Percentiles rank a stretch among this genome's conserved stretches.
Conservation (phyloP, 2,797 vertebrate genomes). For the Monodelphis domestica region DNA sequence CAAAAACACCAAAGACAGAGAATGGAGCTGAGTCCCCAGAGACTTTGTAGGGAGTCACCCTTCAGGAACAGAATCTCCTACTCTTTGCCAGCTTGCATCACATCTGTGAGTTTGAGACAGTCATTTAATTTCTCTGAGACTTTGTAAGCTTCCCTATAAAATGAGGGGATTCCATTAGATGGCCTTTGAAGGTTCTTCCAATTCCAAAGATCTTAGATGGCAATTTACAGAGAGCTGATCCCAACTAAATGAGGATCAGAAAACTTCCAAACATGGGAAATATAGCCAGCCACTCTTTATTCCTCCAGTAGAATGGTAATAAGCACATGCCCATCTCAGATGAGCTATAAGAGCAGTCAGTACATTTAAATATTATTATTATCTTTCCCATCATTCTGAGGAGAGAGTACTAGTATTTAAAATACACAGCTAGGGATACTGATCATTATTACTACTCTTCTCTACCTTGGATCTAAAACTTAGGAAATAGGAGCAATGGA, state of each 20-base stretch:
- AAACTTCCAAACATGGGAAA: neutral
- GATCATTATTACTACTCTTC: neutral
- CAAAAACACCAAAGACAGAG: neutral
- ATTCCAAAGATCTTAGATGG: neutral
- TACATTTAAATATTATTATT: neutral
- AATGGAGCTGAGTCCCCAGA: neutral
- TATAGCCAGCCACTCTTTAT: neutral
- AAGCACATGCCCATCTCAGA: neutral
- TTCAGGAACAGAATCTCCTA: neutral
- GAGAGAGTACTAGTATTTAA: too few species aligned
- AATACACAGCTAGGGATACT: neutral
- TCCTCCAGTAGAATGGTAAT: neutral
- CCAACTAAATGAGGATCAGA: neutral
- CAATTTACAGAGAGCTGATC: neutral
- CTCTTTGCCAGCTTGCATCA: neutral
- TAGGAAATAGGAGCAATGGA: too few species aligned
- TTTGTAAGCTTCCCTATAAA: neutral
- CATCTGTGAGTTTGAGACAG: neutral
- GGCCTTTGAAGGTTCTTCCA: neutral
- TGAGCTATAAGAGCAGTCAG: neutral
- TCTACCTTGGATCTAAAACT: neutral
- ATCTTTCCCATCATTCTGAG: neutral
- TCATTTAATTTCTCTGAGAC: too few species aligned
- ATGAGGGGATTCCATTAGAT: neutral
- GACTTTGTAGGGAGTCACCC: neutral